Base-by-base conservation (phyloP, 2,797 vertebrate species). In the Sebastes hubbsi region DNA sequence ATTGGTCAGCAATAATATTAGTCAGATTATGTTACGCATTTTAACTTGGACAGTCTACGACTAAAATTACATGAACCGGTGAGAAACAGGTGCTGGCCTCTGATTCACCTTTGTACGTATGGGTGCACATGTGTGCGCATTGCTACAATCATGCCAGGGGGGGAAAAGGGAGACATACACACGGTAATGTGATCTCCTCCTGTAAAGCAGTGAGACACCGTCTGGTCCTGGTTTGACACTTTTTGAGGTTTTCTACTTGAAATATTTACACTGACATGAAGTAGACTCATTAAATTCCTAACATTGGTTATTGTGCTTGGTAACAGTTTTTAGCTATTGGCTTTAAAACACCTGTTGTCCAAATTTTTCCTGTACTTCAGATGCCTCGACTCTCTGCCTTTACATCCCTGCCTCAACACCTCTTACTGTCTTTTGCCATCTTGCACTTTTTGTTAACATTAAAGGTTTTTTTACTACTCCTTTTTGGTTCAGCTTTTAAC, bases 191-290 rank as follows among this genome's bases (percentile, higher is more conserved):
- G 86, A 94, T 88, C 89, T 88, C 67, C 72, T 73, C 74, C 81
- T 71, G 71, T 92, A 90, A 90, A 93, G 87, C 78, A 64, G 81
- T 90, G 82, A 92, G 87, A 89, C 86, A 86, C 77, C 82, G 91
- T 92, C 92, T 94, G 88, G 69, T 90, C 91, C 70, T 29, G 2
- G 69, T 86, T 88, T 87, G 81, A 92, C 82, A 82, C 85, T 84
- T 88, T 88, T 80, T 87, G 85, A 86, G 85, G 87, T 90, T 92
- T 92, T 86, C 89, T 87, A 74, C 72, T 89, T 91, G 87, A 94
- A 92, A 89, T 92, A 92, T 92, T 90, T 88, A 92, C 78, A 85
- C 81, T 91, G 88, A 88, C 85, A 91, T 90, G 75, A 91, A 92
- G 85, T 85, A 85, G 83, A 92, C 81, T 91, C 77, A 86, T 92